Conservation (phyloP, 2,113 vertebrate species). For the Axis porcinus region DNA sequence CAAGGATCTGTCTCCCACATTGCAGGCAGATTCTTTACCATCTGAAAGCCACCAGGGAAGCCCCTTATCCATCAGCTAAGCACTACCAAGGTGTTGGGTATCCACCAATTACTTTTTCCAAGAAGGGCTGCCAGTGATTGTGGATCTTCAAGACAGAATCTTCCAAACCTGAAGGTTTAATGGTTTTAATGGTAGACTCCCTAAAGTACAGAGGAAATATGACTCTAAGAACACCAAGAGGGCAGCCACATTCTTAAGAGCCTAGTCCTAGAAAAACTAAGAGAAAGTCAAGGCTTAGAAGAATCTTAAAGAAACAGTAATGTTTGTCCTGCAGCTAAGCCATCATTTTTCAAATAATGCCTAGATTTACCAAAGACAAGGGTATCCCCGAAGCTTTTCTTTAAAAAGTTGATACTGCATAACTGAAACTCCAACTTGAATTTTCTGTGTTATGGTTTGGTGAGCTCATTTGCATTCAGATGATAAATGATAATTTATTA, state of each 20-base stretch:
- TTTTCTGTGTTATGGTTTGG: neutral
- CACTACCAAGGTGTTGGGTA: neutral
- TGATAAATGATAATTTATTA: neutral
- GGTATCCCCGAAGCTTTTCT: neutral
- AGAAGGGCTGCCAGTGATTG: neutral
- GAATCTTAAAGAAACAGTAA: neutral
- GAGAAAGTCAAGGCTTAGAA: neutral
- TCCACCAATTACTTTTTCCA: neutral
- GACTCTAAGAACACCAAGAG: neutral
- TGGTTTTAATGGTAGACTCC: neutral
- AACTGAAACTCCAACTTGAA: neutral
- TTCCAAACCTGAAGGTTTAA: neutral
- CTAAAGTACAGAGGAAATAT: neutral
- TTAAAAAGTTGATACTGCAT: neutral
- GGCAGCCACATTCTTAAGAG: neutral
- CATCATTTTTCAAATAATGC: neutral
- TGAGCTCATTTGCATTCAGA: neutral
- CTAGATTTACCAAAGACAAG: neutral
- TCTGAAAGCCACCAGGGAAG: neutral
- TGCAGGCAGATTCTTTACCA: neutral
- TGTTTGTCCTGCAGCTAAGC: neutral
- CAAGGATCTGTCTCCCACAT: neutral
- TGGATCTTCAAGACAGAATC: neutral
- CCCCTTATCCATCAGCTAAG: neutral
- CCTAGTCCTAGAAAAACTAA: neutral